A percentile compares a stretch with the other conserved stretches of the same genome.
phyloP scores from a whole-genome alignment of 2,113 vertebrate species.

The Notechis scutatus region DNA sequence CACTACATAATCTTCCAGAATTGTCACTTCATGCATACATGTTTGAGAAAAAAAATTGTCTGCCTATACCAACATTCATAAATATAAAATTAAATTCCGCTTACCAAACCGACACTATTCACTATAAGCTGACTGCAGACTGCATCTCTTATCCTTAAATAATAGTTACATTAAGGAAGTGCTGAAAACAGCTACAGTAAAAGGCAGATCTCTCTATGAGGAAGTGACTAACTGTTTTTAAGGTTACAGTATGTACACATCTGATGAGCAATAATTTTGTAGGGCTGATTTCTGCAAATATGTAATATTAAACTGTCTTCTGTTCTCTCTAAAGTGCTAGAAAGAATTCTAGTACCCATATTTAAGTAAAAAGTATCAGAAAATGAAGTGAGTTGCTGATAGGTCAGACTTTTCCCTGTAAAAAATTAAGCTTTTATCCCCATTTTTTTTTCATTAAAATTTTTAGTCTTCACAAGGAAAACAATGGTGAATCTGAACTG shows the following conservation, averaged over 20 bases:
- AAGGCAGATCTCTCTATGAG: not conserved
- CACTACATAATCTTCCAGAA: not conserved
- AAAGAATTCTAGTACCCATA: not conserved
- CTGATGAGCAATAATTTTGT: not conserved
- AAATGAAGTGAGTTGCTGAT: not conserved
- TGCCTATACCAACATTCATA: not conserved
- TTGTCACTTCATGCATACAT: not conserved
- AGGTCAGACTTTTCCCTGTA: not conserved
- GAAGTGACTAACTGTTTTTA: conserved; percentile 12
- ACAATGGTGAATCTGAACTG: not conserved
- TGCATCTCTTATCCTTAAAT: not conserved
- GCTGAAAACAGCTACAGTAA: not conserved
- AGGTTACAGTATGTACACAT: not conserved
- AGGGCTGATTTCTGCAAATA: not conserved
- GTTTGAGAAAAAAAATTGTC: not conserved
- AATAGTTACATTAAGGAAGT: not conserved
- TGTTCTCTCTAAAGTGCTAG: not conserved
- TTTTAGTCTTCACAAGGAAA: not conserved
- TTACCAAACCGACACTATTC: not conserved
- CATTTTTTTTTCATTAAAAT: not conserved
- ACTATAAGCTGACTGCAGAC: not conserved
- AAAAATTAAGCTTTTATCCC: not conserved
- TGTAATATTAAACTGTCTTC: not conserved
- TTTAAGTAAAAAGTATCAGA: not conserved
- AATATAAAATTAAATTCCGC: not conserved